Conservation (phyloP, 2,888 invertebrate species). For the Drosophila falleni region DNA sequence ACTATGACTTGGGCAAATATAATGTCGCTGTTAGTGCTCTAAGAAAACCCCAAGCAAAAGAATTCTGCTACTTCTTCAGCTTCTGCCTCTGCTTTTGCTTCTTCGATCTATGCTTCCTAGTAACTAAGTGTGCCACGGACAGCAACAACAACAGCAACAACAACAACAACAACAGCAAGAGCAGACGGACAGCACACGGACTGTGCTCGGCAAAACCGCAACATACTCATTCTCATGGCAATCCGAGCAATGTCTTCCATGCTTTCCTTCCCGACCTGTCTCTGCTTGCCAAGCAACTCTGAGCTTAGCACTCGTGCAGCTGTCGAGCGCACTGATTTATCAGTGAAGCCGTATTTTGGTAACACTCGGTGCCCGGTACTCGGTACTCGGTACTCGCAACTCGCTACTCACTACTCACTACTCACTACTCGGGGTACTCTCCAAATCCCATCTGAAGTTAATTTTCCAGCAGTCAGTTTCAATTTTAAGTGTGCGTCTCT, state of each 20-base stretch:
- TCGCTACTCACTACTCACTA: conserved; percentile 2
- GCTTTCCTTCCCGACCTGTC: background rate
- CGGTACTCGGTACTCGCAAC: background rate
- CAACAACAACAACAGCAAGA: too few species aligned
- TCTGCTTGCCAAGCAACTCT: conserved; percentile 1
- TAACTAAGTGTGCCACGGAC: conserved; percentile 39
- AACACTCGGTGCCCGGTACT: conserved; percentile 37
- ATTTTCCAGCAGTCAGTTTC: conserved; percentile 80
- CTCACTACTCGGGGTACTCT: conserved; percentile 26
- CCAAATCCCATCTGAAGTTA: conserved; percentile 73
- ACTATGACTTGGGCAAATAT: conserved; percentile 65
- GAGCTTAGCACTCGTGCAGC: conserved; percentile 67
- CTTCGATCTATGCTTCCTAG: conserved; percentile 55
- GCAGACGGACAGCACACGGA: background rate
- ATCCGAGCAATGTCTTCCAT: conserved; percentile 10
- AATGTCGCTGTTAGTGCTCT: conserved; percentile 49
- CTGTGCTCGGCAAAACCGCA: conserved; percentile 50
- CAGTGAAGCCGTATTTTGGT: conserved; percentile 63
- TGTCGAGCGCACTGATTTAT: conserved; percentile 70
- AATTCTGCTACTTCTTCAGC: conserved; percentile 14
- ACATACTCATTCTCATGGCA: conserved; percentile 42
- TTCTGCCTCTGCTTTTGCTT: conserved; percentile 2
- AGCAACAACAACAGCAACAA: background rate
- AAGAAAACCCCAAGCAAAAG: conserved; percentile 32
- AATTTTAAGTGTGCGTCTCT: conserved; percentile 63